Evolutionary conservation across 2,113 vertebrate genomes (phyloP).

Genomic region (Leuciscus idus): DNA sequence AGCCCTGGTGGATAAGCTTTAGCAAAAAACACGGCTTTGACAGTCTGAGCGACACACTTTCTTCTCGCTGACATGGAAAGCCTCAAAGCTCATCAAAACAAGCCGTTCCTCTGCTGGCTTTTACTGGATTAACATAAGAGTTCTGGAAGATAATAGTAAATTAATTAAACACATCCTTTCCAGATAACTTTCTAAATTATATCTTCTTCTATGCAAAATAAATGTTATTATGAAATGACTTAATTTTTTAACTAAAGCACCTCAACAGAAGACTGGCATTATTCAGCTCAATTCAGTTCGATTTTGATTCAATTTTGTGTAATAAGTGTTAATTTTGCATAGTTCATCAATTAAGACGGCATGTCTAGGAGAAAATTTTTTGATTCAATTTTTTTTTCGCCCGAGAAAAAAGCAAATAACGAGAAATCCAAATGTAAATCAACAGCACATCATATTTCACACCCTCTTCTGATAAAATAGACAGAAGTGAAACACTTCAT

Average conservation of each 20-base stretch:
- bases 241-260: background rate
- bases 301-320: background rate
- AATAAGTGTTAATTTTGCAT: background rate
- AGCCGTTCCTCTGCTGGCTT: constrained; percentile 27
- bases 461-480: background rate
- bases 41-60: constrained; percentile 58
- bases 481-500: background rate
- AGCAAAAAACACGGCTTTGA: constrained; percentile 69
- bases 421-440: background rate
- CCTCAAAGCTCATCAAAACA: constrained; percentile 53
- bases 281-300: background rate
- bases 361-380: no score
- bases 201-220: background rate
- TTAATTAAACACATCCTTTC: background rate
- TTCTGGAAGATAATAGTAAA: constrained; percentile 21
- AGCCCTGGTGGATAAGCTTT: constrained; percentile 65
- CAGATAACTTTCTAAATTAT: background rate
- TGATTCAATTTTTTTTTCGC: background rate
- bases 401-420: no score
- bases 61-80: constrained; percentile 33
- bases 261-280: background rate
- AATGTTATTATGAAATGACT: no score
- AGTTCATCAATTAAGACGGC: no score
- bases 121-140: constrained; percentile 39
- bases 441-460: background rate